These are phyloP conservation scores for Calephelis perditalis DNA, from an alignment of 2,888 invertebrate species.

Conservation along the genomic window DNA sequence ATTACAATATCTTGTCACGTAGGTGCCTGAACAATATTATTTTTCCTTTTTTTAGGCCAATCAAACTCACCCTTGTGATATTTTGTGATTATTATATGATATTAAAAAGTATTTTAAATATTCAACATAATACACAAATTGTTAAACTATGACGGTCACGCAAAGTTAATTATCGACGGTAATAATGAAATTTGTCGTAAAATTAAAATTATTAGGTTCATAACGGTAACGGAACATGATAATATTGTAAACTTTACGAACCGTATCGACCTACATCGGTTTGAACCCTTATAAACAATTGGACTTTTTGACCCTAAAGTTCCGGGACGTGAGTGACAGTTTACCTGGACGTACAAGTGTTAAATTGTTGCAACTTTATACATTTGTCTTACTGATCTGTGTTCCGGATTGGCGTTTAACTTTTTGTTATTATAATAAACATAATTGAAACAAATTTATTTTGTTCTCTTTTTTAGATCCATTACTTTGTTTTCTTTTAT, in stretches of 20 bases:
- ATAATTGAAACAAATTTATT: too few relatives aligned
- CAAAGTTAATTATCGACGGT: constrained; percentile 27
- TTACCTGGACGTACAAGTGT: constrained; percentile 8
- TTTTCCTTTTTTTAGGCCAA: too few relatives aligned
- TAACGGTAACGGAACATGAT: constrained; percentile 23
- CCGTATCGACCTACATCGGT: constrained; percentile 22
- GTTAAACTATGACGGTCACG: not conserved
- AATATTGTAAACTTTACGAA: constrained; percentile 28
- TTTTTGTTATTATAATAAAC: too few relatives aligned
- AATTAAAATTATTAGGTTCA: constrained; percentile 24
- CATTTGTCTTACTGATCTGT: not conserved
- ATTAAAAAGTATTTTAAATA: too few relatives aligned
- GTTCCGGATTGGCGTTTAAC: too few relatives aligned
- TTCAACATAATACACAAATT: too few relatives aligned
- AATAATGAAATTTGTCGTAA: constrained; percentile 28
- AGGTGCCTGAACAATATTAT: too few relatives aligned
- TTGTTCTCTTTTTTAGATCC: too few relatives aligned
- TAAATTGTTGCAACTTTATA: not conserved
- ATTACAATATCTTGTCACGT: too few relatives aligned
- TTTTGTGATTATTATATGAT: too few relatives aligned
- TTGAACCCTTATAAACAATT: constrained; percentile 28
- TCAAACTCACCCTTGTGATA: too few relatives aligned
- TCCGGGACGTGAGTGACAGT: constrained; percentile 3
- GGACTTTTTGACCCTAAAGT: constrained; percentile 8
- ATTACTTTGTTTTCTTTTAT: too few relatives aligned